Evolutionary conservation across 2,113 vertebrate genomes (phyloP), one percentile per base, ranked within the genome.

Genomic region (Toxotes jaculatrix): DNA sequence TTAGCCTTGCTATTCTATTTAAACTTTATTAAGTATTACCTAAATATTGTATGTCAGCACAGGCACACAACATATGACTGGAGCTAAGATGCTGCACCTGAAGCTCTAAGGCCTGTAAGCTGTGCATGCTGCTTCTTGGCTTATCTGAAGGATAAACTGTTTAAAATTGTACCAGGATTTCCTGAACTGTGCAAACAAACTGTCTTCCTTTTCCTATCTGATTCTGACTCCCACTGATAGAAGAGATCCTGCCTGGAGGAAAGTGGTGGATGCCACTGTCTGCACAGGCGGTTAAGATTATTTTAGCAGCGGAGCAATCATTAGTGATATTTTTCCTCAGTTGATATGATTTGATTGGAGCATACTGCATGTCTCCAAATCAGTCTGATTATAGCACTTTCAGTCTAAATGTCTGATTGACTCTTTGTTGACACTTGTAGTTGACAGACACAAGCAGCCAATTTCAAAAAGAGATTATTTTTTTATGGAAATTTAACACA

Each of bases 181-280:
- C 57, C 43, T 21, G 56, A 83, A 69, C 67, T 73, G 57, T 71
- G 43, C 49, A 63, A 79, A 84, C 49, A 63, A 79, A 84, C 68
- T 80, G 73, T 53, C 60, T 43, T 64, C 65, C 6, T 59, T 27
- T 32, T 74, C 32, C 49, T 73, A 40, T 74, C 63, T 80, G 76
- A 69, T 74, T 62, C 43, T 38, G 63, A 61, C 59, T 77, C 76
- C 57, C 32, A 34, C 67, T 77, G 67, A 83, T 23, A 56, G 45
- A 72, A 67, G 45, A 68, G 31, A 61, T 34, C 8, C 21, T 38
- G 59, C 72, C 79, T 47, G 72, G 6, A 66, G 69, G 38, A 73
- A 21, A 53, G 65, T 56, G 55, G 45, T 34, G 61, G 49, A 71
- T 27, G 21, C 45, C 14, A 16, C 32, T 68, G 64, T 72, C 74